Evolutionary conservation across 2,113 vertebrate species (phyloP).

Genomic region (Dicaeum eximium): DNA sequence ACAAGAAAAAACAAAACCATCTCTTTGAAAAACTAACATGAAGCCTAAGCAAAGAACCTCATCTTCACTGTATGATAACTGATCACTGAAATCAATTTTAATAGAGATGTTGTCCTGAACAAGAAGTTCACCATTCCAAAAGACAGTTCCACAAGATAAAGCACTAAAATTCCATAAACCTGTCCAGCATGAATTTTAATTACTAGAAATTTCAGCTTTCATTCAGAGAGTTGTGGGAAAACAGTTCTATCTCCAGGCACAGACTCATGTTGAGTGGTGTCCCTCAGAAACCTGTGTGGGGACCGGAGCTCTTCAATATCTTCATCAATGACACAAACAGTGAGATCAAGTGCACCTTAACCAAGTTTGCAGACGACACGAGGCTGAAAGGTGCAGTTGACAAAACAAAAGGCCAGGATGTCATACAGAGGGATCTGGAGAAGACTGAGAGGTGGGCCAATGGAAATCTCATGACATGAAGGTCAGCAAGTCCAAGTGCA

Average conservation of each 20-base stretch:
- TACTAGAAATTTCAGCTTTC: background rate
- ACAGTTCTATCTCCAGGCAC: background rate
- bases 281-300: background rate
- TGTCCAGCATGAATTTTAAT: background rate
- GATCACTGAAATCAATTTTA: background rate
- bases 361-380: background rate
- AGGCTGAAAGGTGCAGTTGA: background rate
- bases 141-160: background rate
- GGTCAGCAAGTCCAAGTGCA: background rate
- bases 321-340: background rate
- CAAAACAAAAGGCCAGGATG: background rate
- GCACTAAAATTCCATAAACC: background rate
- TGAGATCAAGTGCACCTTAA: background rate
- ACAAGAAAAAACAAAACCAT: background rate
- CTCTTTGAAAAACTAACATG: background rate
- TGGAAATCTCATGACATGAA: background rate
- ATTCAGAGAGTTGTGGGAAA: background rate
- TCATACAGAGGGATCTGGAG: background rate
- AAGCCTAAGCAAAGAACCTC: background rate
- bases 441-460: background rate
- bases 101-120: background rate
- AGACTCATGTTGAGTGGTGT: fast-evolving
- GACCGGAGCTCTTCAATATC: fast-evolving
- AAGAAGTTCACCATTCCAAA: background rate
- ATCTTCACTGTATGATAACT: background rate